These are phyloP conservation scores for Plagiodera versicolora DNA, from an alignment of 2,888 invertebrate species.

Conservation along the genomic window DNA sequence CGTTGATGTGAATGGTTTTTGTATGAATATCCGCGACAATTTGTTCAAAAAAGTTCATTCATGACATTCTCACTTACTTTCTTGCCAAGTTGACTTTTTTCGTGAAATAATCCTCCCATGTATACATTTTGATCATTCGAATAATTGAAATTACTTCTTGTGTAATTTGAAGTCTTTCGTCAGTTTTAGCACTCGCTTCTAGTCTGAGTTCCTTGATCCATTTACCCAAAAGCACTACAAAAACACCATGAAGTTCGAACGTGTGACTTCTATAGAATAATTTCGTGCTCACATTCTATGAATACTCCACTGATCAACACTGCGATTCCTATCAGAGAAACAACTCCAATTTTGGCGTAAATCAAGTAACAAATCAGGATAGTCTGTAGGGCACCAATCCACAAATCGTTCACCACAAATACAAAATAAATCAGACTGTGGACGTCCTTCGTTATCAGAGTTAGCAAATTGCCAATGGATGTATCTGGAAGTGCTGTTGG, in stretches of 20 bases:
- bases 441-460: constrained; percentile 91
- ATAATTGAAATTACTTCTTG: constrained; percentile 41
- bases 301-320: constrained; percentile 56
- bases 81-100: constrained; percentile 31
- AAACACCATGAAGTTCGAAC: no score
- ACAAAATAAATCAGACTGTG: constrained; percentile 85
- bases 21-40: no score
- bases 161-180: constrained; percentile 38
- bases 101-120: constrained; percentile 40
- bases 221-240: constrained; percentile 38
- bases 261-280: no score
- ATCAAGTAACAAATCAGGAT: constrained; percentile 78
- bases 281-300: constrained; percentile 58
- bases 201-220: constrained; percentile 25
- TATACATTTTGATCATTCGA: constrained; percentile 42
- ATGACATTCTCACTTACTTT: constrained; percentile 29
- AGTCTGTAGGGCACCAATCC: constrained; percentile 87
- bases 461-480: constrained; percentile 74
- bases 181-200: constrained; percentile 43
- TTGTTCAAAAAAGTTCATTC: no score
- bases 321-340: constrained; percentile 59
- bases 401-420: constrained; percentile 86
- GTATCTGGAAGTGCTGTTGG: constrained; percentile 67
- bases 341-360: constrained; percentile 60
- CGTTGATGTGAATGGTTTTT: no score